Evolutionary conservation across 2,113 vertebrate genomes (phyloP).

Genomic region (Cacatua alba): DNA sequence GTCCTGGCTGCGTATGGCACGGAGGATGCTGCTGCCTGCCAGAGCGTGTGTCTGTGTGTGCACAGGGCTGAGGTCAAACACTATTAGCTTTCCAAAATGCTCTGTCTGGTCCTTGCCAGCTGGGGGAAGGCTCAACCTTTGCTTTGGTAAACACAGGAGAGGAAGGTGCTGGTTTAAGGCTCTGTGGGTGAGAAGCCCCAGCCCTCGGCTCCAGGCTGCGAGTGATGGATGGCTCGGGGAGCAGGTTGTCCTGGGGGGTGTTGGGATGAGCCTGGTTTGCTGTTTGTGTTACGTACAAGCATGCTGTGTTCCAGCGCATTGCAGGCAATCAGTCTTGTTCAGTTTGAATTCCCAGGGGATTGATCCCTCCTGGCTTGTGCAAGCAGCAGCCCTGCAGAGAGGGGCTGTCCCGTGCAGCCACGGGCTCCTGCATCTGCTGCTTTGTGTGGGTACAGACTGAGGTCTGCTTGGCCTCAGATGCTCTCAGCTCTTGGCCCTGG

Average conservation of each 20-base stretch:
- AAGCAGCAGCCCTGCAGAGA: neutral
- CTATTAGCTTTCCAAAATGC: accelerated
- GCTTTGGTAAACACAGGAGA: neutral
- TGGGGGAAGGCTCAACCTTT: neutral
- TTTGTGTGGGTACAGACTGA: neutral
- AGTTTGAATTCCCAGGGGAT: neutral
- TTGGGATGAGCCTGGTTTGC: neutral
- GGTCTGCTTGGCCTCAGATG: neutral
- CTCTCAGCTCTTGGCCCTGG: neutral
- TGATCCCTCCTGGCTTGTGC: neutral
- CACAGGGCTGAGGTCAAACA: neutral
- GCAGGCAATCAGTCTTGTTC: neutral
- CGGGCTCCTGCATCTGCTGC: neutral
- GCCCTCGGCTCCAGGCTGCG: neutral
- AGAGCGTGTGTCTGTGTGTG: neutral
- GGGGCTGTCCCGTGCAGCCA: accelerated
- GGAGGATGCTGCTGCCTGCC: neutral
- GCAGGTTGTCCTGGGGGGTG: neutral
- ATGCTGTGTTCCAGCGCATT: neutral
- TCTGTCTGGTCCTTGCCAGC: neutral
- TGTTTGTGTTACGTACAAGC: neutral
- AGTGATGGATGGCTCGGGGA: neutral
- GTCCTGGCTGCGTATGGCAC: accelerated
- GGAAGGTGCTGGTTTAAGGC: neutral
- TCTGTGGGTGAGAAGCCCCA: neutral